Base-by-base conservation (phyloP, 2,797 vertebrate species). In the Halcyon smyrnensis region DNA sequence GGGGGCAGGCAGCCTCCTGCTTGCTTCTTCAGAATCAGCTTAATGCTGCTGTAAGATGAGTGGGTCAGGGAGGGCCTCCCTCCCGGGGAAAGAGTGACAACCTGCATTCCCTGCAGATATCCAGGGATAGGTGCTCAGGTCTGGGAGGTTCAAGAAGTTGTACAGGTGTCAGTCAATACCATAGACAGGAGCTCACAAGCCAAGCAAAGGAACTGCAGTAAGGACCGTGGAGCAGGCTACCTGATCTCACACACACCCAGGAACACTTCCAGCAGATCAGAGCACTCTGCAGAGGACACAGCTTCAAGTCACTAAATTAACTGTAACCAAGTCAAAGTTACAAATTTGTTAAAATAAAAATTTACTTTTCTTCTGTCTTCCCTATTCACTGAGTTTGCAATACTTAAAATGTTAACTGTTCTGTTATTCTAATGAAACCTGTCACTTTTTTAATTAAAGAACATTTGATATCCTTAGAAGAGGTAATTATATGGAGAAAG, bases 161-260 rank as follows among this genome's bases (percentile, higher is more conserved):
- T 15, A 5, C 5, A 36, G 14, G 21, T 4, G 13, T 8, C 11
- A 63, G 51, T 6, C 4, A 5, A 87, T 36, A 75, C 62, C 64
- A 82, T 39, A 45, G 14, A 50, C 5, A 78, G 36, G 17, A 43
- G 17, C 13, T 25, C 50, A 25, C 36, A 70, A 43, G 16, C 12
- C n/a, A 45, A 59, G 43, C 24, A 75, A 62, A 36, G 6, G 6
- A 53, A 62, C 1, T 56, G 46, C 28, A 41, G 41, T 17, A 62
- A 75, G n/a, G 53, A 81, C 8, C 28, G 56, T 11, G n/a, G 6
- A 51, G 25, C 8, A 50, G 28, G 6, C 36, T 34, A n/a, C 30
- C 18, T 36, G 37, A 53, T 65, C 53, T 56, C 15, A 25, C 16
- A 41, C 14, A 17, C 0, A 0, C 27, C 0, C 46, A 23, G n/a